These are phyloP conservation scores for Hapalemur alaotrensis DNA, from an alignment of 2,797 vertebrate species.

Conservation along the genomic window DNA sequence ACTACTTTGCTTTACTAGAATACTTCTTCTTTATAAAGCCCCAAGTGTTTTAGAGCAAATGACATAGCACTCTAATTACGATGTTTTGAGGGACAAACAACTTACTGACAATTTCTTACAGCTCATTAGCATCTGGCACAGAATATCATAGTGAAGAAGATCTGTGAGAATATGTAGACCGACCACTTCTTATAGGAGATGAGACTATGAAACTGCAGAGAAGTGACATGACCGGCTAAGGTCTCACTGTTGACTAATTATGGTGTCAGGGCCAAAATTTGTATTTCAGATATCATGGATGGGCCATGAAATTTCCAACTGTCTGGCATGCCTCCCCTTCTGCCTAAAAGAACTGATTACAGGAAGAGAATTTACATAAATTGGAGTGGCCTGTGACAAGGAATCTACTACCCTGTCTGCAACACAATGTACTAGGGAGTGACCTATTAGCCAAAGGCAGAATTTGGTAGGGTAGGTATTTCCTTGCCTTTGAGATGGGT, in stretches of 20 bases:
- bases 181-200: background rate
- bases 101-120: background rate
- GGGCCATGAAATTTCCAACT: background rate
- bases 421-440: background rate
- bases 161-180: background rate
- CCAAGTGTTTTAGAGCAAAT: conserved; percentile 12
- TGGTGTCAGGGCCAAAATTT: background rate
- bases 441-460: background rate
- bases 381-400: background rate
- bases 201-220: background rate
- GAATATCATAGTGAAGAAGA: background rate
- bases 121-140: conserved; percentile 22
- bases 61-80: conserved; percentile 39
- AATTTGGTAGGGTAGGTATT: background rate
- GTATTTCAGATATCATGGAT: background rate
- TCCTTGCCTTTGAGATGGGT: background rate
- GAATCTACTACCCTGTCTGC: background rate
- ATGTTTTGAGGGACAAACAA: conserved; percentile 44
- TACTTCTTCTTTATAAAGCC: conserved; percentile 39
- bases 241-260: background rate
- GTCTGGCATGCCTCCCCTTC: background rate
- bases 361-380: background rate
- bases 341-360: background rate
- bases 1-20: conserved; percentile 44
- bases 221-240: background rate